Base-by-base conservation (phyloP, 2,113 vertebrate species). In the Hystrix brachyura region DNA sequence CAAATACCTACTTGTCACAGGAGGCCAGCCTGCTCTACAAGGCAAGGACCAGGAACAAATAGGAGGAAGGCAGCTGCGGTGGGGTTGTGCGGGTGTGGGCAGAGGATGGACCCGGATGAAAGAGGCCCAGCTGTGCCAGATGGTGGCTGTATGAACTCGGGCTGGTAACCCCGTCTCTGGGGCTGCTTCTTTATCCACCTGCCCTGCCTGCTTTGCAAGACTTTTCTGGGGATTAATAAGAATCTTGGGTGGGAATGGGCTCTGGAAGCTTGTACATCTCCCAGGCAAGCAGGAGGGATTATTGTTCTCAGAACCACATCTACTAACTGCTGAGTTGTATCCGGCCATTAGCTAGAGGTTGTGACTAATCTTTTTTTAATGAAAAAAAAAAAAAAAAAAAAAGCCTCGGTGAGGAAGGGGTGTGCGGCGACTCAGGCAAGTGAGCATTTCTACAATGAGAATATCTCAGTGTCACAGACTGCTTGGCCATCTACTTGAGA, bases 311-410 rank as follows among this genome's bases (percentile, higher is more conserved):
- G 93, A 95, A 81, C 46, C 81, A 19, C 53, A 74, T 96, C 94
- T 97, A 87, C 83, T 64, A 51, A 88, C 69, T 90, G 69, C 90
- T 81, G 90, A 90, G 80, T 60, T 85, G 38, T 48, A 91, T 98
- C 97, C 95, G 96, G 96, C 96, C 96, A 98, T 98, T 98, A 98
- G 96, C 95, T 92, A 3, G 17, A 92, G 78, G 87, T 78, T 90
- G 74, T 82, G 92, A 96, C 96, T 98, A 97, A 97, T 97, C 95
- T 95, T 87, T 92, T 94, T 94, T 76, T 94, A 94, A 95, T 93
- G 87, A 95, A 81, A 62, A 74, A 88, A 81, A 69, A 85, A 85
- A 88, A 95, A 74, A 84, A 87, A 38, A n/a, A n/a, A n/a, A n/a
- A n/a, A n/a, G n/a, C n/a, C n/a, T n/a, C n/a, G n/a, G n/a, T n/a